Base-by-base conservation (phyloP, 2,113 vertebrate species). In the Menidia beryllina region DNA sequence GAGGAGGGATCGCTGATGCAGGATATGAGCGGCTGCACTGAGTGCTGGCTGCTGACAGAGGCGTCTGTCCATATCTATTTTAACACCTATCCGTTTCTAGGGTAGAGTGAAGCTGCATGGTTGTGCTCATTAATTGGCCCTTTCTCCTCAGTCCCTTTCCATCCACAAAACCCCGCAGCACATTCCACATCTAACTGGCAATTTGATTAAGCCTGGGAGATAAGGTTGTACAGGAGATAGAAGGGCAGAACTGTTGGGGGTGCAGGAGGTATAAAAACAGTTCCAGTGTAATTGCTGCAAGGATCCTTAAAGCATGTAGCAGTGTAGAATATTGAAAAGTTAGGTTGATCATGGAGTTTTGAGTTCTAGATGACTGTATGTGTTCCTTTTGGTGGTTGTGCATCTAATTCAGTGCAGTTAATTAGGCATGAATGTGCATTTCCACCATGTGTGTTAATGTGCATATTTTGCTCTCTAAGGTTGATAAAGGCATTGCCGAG, bases 11-110 rank as follows among this genome's bases (percentile, higher is more conserved):
- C 30, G 80, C 82, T 84, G 82, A 81, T 77, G 84, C 77, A 64
- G 54, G 64, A 82, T 87, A 91, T 79, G 89, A 91, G 77, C 79
- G 69, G 73, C 69, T 78, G 83, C 85, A 87, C 64, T 67, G 77
- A 85, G 75, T 39, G 39, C 70, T n/a, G 54, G 68, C 69, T 81
- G 77, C 88, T 90, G 88, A 90, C 89, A 63, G 76, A 77, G 79
- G 51, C 25, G 80, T 89, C 88, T 67, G 61, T 81, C 90, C 75
- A 68, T 76, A 74, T 57, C 85, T 77, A 81, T 84, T 62, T 69
- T 70, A 71, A 84, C 65, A 86, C 82, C 81, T 79, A 83, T 80
- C 71, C 79, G 66, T 77, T 74, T 76, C 76, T 83, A 68, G 82
- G 62, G 72, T 64, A 59, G 74, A 75, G 41, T 13, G 38, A 45